phyloP scores from a whole-genome alignment of 2,888 invertebrate genomes.

The Caenorhabditis doughertyi region DNA sequence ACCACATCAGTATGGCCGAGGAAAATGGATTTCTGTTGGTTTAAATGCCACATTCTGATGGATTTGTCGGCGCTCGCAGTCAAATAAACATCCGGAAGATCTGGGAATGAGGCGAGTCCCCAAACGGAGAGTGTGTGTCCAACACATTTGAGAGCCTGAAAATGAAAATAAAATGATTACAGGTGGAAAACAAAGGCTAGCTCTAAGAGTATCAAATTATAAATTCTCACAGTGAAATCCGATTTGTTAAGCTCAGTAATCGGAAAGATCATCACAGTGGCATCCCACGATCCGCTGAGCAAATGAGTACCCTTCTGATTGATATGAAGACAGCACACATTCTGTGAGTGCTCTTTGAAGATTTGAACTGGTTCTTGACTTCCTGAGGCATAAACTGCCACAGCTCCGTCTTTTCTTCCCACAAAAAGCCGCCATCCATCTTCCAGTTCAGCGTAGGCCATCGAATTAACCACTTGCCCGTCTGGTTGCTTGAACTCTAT shows the following conservation, averaged over 20 bases:
- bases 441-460: conserved; percentile 67
- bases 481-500: conserved; percentile 55
- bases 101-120: conserved; percentile 85
- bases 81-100: conserved; percentile 84
- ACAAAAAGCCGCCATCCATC: conserved; percentile 70
- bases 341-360: conserved; percentile 65
- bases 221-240: conserved; percentile 17
- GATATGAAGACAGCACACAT: conserved; percentile 84
- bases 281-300: conserved; percentile 95
- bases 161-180: conserved; percentile 12
- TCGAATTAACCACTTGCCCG: conserved; percentile 71
- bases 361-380: conserved; percentile 53
- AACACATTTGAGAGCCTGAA: conserved; percentile 84
- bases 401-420: conserved; percentile 74
- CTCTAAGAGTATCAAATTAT: background rate
- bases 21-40: conserved; percentile 85
- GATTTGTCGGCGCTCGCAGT: conserved; percentile 96
- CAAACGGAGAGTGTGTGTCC: conserved; percentile 90
- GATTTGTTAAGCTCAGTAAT: conserved; percentile 54
- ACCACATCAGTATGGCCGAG: conserved; percentile 95
- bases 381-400: conserved; percentile 72
- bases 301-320: conserved; percentile 85
- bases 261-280: conserved; percentile 91
- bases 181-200: background rate
- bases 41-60: conserved; percentile 90